Conservation (phyloP, 2,888 invertebrate genomes). For the Mechanitis mazaeus region DNA sequence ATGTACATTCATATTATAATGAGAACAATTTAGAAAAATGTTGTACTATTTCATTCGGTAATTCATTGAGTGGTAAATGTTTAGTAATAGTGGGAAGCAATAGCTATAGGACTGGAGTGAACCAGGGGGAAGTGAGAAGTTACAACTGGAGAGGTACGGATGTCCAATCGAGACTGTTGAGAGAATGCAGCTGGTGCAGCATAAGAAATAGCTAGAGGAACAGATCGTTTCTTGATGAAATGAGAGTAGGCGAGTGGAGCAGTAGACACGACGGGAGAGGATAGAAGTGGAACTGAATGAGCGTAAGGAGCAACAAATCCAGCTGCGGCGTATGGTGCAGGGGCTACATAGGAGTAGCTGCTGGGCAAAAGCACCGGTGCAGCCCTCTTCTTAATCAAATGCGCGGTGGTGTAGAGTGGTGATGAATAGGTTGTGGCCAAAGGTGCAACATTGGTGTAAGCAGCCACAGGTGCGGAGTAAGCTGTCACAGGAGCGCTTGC, state of each 20-base stretch:
- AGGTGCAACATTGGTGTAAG: slow-evolving; percentile 24
- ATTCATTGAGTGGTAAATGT: slow-evolving; percentile 1
- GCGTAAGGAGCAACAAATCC: slow-evolving; percentile 42
- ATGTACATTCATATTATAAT: slow-evolving; percentile 7
- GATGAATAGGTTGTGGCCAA: slow-evolving; percentile 28
- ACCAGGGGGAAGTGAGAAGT: slow-evolving; percentile 38
- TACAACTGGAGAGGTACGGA: slow-evolving; percentile 38
- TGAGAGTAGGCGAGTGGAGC: slow-evolving; percentile 43
- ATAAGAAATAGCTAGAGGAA: slow-evolving; percentile 37
- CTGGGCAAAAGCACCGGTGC: slow-evolving; percentile 28
- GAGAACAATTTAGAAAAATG: not conserved
- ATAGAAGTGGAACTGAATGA: slow-evolving; percentile 38
- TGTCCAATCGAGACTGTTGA: slow-evolving; percentile 45
- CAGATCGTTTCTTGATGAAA: slow-evolving; percentile 54
- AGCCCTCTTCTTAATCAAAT: slow-evolving; percentile 56
- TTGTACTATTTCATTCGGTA: not conserved
- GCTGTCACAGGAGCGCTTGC: slow-evolving; percentile 29
- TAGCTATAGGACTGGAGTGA: slow-evolving; percentile 33
- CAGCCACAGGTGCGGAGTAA: slow-evolving; percentile 14
- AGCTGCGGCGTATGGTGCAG: slow-evolving; percentile 34
- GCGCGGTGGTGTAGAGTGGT: slow-evolving; percentile 41
- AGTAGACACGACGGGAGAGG: slow-evolving; percentile 43
- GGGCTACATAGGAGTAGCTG: slow-evolving; percentile 28
- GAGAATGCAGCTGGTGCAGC: slow-evolving; percentile 45
- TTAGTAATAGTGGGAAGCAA: slow-evolving; percentile 6